phyloP scores from a whole-genome alignment of 2,797 vertebrate genomes.

The Petrocephalus sullivani region DNA sequence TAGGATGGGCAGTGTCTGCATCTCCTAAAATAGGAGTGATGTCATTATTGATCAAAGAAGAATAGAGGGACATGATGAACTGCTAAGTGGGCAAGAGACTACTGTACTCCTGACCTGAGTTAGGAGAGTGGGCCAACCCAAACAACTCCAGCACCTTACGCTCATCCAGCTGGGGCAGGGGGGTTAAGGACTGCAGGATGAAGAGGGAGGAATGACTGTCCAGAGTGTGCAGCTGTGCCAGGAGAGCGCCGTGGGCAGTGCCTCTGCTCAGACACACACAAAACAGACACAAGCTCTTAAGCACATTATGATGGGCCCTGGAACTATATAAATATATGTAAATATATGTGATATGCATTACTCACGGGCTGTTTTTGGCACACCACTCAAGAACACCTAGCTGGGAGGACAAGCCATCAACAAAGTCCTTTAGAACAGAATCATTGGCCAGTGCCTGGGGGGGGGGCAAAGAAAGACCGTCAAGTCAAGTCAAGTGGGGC shows the following conservation, averaged over 20 bases:
- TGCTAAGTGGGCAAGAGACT: not conserved
- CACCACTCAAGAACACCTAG: conserved; percentile 89
- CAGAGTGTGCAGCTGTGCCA: conserved; percentile 78
- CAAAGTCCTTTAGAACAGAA: conserved; percentile 78
- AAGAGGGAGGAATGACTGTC: conserved; percentile 87
- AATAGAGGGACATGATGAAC: not conserved
- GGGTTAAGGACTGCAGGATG: conserved; percentile 81
- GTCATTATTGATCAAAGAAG: not conserved
- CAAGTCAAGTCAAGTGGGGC: not conserved
- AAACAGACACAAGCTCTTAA: not conserved
- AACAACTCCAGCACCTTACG: conserved; percentile 75
- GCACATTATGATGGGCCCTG: not conserved
- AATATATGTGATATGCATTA: not conserved
- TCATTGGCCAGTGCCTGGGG: conserved; percentile 69
- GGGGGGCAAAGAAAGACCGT: not conserved
- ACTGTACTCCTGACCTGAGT: conserved; percentile 38
- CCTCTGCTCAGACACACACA: conserved; percentile 52
- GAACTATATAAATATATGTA: too few relatives aligned
- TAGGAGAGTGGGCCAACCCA: conserved; percentile 54
- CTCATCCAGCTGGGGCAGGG: conserved; percentile 77
- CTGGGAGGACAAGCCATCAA: conserved; percentile 75
- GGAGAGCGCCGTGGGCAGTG: conserved; percentile 70
- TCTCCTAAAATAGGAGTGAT: conserved; percentile 40
- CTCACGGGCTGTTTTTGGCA: conserved; percentile 77
- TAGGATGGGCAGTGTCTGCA: conserved; percentile 27